These are phyloP conservation scores for Coleophora flavipennella DNA, from an alignment of 2,888 invertebrate genomes.

Conservation along the genomic window DNA sequence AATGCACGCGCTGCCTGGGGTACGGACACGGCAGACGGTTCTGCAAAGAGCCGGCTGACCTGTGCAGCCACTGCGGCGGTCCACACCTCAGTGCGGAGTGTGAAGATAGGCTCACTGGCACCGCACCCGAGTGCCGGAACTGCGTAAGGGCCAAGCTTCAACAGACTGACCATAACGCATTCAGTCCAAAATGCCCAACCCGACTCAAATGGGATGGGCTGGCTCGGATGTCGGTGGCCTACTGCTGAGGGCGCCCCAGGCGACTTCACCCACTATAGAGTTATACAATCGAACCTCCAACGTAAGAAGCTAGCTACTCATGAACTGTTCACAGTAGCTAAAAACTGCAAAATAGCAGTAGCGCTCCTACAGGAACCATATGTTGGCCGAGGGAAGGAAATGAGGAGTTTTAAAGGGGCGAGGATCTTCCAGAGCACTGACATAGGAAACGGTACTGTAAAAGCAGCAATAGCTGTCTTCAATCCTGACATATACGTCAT, in stretches of 20 bases:
- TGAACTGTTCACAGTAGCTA: too few species aligned
- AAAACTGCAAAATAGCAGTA: conserved; percentile 1
- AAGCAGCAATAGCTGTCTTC: conserved; percentile 8
- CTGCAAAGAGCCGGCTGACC: background rate
- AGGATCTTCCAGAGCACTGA: background rate
- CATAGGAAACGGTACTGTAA: too few species aligned
- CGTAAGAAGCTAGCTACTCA: conserved; percentile 9
- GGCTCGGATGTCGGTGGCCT: conserved; percentile 4
- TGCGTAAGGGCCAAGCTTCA: background rate
- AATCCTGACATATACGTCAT: background rate
- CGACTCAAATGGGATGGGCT: conserved; percentile 10
- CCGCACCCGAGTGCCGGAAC: background rate
- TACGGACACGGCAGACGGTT: background rate
- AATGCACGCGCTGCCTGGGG: background rate
- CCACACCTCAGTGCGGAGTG: background rate
- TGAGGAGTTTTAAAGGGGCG: conserved; percentile 1
- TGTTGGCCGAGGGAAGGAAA: conserved; percentile 4
- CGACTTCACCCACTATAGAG: too few species aligned
- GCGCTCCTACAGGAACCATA: conserved; percentile 11
- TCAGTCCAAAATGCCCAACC: background rate
- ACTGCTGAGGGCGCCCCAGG: background rate
- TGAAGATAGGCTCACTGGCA: background rate
- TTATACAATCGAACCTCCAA: conserved; percentile 8
- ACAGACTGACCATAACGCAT: background rate
- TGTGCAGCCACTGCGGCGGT: background rate